These are phyloP conservation scores for Catalaphyllia jardinei DNA, from an alignment of 64 coral and sea anemone species.

Conservation along the genomic window DNA sequence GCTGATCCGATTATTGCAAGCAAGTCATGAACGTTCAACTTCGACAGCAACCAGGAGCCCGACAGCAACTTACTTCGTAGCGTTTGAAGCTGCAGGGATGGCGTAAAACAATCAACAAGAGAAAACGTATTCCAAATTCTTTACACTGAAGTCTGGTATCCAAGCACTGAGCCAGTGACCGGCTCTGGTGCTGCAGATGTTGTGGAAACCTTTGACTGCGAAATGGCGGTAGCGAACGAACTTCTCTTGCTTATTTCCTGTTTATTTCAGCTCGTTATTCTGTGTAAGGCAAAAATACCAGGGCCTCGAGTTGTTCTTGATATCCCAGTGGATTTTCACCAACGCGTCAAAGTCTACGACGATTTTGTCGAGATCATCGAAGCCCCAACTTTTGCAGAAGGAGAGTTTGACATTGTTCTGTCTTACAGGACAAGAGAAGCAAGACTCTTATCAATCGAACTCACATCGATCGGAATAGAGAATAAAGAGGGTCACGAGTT, in stretches of 20 bases:
- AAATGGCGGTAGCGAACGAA: not conserved
- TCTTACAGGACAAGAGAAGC: constrained; percentile 59
- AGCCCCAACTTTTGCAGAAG: constrained; percentile 35
- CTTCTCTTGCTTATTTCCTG: constrained; percentile 8
- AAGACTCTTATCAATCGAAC: constrained; percentile 62
- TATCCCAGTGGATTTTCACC: constrained; percentile 23
- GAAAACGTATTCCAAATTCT: constrained; percentile 28
- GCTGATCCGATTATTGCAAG: not conserved
- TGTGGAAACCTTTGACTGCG: not conserved
- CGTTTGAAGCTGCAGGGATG: not conserved
- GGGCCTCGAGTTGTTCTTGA: constrained; percentile 13
- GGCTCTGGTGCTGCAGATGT: not conserved
- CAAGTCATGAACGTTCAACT: not conserved
- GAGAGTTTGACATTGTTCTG: constrained; percentile 53
- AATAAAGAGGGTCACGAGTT: constrained; percentile 50
- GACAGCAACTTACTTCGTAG: not conserved
- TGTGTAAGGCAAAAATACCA: constrained; percentile 3
- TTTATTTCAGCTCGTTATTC: not conserved
- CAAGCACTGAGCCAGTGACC: not conserved
- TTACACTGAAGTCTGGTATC: constrained; percentile 24
- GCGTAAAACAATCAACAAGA: not conserved
- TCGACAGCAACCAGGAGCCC: too few species aligned
- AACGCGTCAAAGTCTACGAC: constrained; percentile 26
- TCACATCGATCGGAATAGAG: constrained; percentile 56
- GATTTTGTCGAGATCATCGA: constrained; percentile 76